phyloP scores from a whole-genome alignment of 2,888 invertebrate species.

The Diaprepes abbreviatus region DNA sequence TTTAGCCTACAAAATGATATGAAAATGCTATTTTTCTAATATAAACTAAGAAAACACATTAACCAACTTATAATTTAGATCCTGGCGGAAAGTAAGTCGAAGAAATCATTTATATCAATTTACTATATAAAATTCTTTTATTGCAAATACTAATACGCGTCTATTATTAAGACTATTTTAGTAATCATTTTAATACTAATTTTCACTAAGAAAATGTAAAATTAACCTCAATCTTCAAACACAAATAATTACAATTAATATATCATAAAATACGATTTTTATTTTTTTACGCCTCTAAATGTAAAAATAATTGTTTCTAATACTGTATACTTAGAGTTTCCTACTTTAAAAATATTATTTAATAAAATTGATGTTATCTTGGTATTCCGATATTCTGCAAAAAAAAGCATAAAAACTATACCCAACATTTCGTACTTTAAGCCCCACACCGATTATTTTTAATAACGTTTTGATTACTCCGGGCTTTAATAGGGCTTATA shows the following conservation, averaged over 20 bases:
- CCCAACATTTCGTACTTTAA: no score
- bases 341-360: no score
- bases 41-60: not conserved
- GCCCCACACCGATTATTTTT: no score
- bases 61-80: not conserved
- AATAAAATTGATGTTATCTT: no score
- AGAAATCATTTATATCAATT: not conserved
- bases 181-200: not conserved
- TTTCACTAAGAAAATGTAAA: conserved; percentile 5
- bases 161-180: not conserved
- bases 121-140: not conserved
- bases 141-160: not conserved
- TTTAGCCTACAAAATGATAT: no score
- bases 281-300: no score
- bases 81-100: not conserved
- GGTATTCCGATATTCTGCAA: no score
- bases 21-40: not conserved
- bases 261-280: not conserved
- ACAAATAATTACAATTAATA: not conserved
- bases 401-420: no score
- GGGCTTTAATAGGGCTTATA: no score
- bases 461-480: no score
- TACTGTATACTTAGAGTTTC: no score
- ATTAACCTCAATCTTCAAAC: not conserved
- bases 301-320: no score